A percentile compares a stretch with the other conserved stretches of the same genome.
phyloP scores from a whole-genome alignment of 2,113 vertebrate genomes.

The Scomber colias region DNA sequence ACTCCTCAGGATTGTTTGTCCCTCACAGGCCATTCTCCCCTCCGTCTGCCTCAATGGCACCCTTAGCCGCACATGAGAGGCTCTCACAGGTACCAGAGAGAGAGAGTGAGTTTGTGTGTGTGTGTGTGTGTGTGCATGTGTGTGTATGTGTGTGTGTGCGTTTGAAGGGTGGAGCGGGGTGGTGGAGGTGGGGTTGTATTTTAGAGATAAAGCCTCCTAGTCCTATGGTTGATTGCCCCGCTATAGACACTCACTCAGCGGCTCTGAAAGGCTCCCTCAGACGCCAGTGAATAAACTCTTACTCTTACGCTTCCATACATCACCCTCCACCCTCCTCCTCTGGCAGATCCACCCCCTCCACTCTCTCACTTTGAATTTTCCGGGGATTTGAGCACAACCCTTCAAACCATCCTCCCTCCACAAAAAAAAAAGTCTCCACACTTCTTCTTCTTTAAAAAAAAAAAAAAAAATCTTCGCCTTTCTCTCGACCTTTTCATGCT shows the following conservation, averaged over 20 bases:
- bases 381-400: slow-evolving; percentile 94
- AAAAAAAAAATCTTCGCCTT: slow-evolving; percentile 36
- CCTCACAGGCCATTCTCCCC: slow-evolving; percentile 89
- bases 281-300: slow-evolving; percentile 97
- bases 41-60: slow-evolving; percentile 90
- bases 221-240: slow-evolving; percentile 97
- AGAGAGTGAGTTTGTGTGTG: background rate
- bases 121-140: slow-evolving; percentile 35
- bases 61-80: slow-evolving; percentile 94
- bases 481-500: slow-evolving; percentile 51
- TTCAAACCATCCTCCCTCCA: slow-evolving; percentile 49
- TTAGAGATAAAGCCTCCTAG: slow-evolving; percentile 96
- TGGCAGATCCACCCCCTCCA: slow-evolving; percentile 69
- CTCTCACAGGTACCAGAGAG: slow-evolving; percentile 74
- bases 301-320: slow-evolving; percentile 95
- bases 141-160: slow-evolving; percentile 51
- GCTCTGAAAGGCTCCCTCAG: slow-evolving; percentile 94
- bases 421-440: slow-evolving; percentile 45
- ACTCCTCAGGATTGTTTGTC: slow-evolving; percentile 97
- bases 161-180: slow-evolving; percentile 55
- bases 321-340: slow-evolving; percentile 82
- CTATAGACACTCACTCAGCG: slow-evolving; percentile 95
- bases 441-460: slow-evolving; percentile 31
- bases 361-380: slow-evolving; percentile 90
- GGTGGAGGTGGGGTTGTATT: slow-evolving; percentile 84